These are phyloP conservation scores for Bombycilla garrulus DNA, from an alignment of 2,113 vertebrate species.

Conservation along the genomic window DNA sequence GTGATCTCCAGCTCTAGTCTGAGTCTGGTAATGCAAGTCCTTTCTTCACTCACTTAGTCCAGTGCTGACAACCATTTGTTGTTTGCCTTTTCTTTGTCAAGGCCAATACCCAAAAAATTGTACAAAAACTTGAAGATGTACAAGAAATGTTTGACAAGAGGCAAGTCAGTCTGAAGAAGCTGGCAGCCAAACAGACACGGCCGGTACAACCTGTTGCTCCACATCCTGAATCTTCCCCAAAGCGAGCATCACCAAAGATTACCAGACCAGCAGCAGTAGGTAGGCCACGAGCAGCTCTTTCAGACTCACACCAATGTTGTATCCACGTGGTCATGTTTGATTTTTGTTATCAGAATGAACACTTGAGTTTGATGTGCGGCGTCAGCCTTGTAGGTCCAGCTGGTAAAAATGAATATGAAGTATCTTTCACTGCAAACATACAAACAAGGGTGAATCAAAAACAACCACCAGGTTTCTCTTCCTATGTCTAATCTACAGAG, in stretches of 20 bases:
- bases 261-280: slow-evolving; percentile 72
- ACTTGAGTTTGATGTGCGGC: not conserved
- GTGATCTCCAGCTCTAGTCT: not conserved
- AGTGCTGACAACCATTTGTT: not conserved
- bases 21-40: not conserved
- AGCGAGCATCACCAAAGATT: slow-evolving; percentile 80
- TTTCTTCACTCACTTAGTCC: not conserved
- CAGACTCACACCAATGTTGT: not conserved
- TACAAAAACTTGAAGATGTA: slow-evolving; percentile 86
- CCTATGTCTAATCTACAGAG: not conserved
- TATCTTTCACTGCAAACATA: not conserved
- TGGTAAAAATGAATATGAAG: not conserved
- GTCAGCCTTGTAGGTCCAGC: not conserved
- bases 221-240: slow-evolving; percentile 91
- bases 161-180: slow-evolving; percentile 88
- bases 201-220: slow-evolving; percentile 93
- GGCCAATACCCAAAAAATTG: slow-evolving; percentile 81
- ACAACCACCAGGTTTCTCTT: not conserved
- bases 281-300: slow-evolving; percentile 53
- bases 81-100: slow-evolving; percentile 46
- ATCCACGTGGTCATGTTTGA: not conserved
- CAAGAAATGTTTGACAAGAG: slow-evolving; percentile 94
- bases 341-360: not conserved
- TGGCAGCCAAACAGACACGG: slow-evolving; percentile 90
- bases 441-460: not conserved